Conservation (phyloP, 2,113 vertebrate species). For the Chrysochloris asiatica region DNA sequence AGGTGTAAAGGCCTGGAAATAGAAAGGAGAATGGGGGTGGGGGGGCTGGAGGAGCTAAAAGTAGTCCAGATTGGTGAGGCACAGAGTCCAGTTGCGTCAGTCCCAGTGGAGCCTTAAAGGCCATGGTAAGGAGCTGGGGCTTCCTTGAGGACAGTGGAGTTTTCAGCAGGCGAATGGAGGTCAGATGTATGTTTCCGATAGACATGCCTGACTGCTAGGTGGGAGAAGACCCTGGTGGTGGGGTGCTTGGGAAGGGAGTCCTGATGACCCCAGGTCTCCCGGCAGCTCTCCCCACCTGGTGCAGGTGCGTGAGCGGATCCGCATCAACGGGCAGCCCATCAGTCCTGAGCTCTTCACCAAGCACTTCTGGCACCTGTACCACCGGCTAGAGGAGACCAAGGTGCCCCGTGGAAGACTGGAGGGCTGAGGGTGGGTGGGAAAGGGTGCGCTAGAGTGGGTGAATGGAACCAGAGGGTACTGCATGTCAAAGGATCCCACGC, state of each 20-base stretch:
- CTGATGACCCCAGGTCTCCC: constrained; percentile 42
- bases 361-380: constrained; percentile 96
- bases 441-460: neutral
- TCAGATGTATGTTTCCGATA: neutral
- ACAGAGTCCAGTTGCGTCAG: neutral
- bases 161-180: neutral
- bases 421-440: neutral
- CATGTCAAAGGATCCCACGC: neutral
- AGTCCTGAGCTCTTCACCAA: constrained; percentile 94
- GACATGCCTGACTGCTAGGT: neutral
- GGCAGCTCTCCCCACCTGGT: constrained; percentile 96
- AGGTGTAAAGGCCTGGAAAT: neutral
- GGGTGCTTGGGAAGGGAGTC: neutral
- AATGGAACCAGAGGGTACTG: neutral
- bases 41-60: neutral
- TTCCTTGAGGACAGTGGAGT: neutral
- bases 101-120: too few relatives aligned
- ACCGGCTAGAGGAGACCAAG: constrained; percentile 92
- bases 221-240: neutral
- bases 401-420: constrained; percentile 76
- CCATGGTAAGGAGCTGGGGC: neutral
- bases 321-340: constrained; percentile 94
- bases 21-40: neutral
- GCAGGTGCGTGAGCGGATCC: constrained; percentile 95
- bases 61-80: neutral